Evolutionary conservation across 1,140 invertebrate species (phyloP), one percentile per base, ranked within the genome.

Genomic region (Penaeus indicus): DNA sequence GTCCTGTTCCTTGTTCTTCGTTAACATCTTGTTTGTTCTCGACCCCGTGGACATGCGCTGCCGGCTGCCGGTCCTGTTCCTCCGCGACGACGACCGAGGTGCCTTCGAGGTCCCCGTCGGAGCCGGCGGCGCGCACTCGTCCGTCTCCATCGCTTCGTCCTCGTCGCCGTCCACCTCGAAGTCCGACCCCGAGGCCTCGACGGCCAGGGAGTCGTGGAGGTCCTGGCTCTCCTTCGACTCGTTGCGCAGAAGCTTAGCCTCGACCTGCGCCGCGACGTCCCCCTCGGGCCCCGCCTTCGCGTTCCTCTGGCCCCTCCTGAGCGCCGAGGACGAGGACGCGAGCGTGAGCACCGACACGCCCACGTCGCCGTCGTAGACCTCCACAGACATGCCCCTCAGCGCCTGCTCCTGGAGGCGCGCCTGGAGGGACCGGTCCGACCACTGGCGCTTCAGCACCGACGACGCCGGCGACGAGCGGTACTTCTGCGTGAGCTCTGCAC

Each of bases 301-400:
- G 54, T 54, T 11, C 16, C 54, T 54, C 54, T 54, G 54, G 54
- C 54, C 54, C 54, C 54, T 54, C 54, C 16, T 54, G 10, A 54
- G 54, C 54, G 54, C 54, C 54, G 54, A 7, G 7, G 54, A 54
- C 11, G 54, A 54, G 54, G 8, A 32, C 27, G 72, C 21, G 18
- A 75, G 72, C 13, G 13, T 75, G 22, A 75, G 18, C 18, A 75
- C 72, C 18, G 72, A 75, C 18, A 75, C 72, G 25, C 72, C 72
- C 19, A 75, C 18, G 25, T 75, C 42, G 25, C 72, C 72, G 13
- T 75, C 72, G 25, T 75, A 75, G 19, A 75, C 72, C 72, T 75
- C 27, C 13, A 75, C 72, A 27, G 72, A 75, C 27, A 38, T 75
- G 27, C 72, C 72, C 19, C 42, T 27, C 25, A 75, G n/a, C 27